phyloP scores from a whole-genome alignment of 2,888 invertebrate genomes.

The Agriopis leucophaearia region DNA sequence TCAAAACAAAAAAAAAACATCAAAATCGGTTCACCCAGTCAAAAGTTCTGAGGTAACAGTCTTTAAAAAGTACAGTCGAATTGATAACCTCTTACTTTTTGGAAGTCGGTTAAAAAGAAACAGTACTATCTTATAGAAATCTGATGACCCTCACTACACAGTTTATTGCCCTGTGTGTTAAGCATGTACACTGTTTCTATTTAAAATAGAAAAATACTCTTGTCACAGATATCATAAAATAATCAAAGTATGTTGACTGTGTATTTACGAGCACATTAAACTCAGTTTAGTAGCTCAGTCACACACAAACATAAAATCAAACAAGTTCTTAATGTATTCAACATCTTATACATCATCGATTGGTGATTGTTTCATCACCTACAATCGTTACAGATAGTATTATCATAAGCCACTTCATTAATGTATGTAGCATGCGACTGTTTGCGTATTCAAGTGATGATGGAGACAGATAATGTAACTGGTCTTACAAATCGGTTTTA shows the following conservation, averaged over 20 bases:
- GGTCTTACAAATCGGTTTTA: neutral
- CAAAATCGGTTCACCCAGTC: too few species aligned
- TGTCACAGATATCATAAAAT: neutral
- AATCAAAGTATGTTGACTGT: neutral
- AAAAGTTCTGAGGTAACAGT: too few species aligned
- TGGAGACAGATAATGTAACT: neutral
- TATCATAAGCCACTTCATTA: constrained; percentile 27
- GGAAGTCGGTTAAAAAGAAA: too few species aligned
- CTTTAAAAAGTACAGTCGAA: too few species aligned
- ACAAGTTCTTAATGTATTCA: neutral
- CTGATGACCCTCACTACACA: constrained; percentile 7
- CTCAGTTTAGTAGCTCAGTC: neutral
- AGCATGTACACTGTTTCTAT: constrained; percentile 3
- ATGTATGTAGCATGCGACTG: constrained; percentile 37
- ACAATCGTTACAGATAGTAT: constrained; percentile 4
- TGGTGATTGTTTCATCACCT: neutral
- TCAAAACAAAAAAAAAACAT: too few species aligned
- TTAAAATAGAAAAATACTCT: neutral
- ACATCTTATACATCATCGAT: neutral
- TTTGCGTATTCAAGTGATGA: constrained; percentile 36
- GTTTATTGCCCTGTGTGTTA: neutral
- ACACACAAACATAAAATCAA: neutral
- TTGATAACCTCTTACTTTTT: too few species aligned
- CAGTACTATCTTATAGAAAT: constrained; percentile 12
- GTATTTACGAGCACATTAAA: neutral